Evolutionary conservation across 2,113 vertebrate species (phyloP), one percentile per base, ranked within the genome.

Genomic region (Glaucidium brasilianum): DNA sequence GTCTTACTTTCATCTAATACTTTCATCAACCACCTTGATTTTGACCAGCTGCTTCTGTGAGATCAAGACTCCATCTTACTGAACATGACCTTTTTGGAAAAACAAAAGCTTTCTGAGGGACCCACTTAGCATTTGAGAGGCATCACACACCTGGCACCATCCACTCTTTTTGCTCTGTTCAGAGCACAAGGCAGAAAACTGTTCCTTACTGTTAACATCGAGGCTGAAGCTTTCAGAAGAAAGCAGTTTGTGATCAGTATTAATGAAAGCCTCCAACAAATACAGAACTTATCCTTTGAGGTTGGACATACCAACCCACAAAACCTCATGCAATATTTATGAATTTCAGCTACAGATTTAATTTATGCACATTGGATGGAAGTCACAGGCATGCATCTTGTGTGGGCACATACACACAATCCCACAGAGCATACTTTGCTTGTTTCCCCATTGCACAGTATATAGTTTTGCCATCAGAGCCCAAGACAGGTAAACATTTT

Each of bases 281-380:
- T 1, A 10, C 0, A 30, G 26, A 52, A 66, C 22, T 34, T 37
- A 43, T 6, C 34, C 43, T 23, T 15, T n/a, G 58, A 32, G 37
- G 45, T 1, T 56, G 39, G 25, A 32, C 21, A 13, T 0, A 11
- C 8, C 30, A 56, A 34, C 15, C 4, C 10, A 39, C 56, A 34
- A 4, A 34, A 32, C 6, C 6, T 19, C 20, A 12, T 8, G 29
- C 41, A 74, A 1, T 1, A 13, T 49, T 66, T 41, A 6, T 15
- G 7, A 7, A n/a, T 53, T 66, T 4, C 52, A 55, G 74, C 45
- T 60, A 9, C 16, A n/a, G 52, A 27, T 41, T 30, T 55, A 3
- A 62, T 47, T 13, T 2, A 3, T 1, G 2, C 4, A 25, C 21
- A 6, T 2, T 7, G 7, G 34, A 53, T 5, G 1, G 7, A 43